phyloP scores from a whole-genome alignment of 2,888 invertebrate species.

The Aporophyla nigra region DNA sequence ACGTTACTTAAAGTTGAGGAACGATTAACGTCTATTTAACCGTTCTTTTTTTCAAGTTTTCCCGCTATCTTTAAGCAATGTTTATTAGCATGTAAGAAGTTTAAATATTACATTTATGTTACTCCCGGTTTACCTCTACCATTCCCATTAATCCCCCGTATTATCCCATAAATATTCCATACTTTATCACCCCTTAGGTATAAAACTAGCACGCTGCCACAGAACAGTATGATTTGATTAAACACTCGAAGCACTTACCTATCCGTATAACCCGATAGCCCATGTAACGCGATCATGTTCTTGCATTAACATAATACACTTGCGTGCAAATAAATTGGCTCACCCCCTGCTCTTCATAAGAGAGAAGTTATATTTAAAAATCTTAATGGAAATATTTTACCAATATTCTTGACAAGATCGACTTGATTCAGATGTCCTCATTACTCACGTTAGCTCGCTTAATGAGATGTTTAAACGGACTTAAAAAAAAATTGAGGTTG shows the following conservation, averaged over 20 bases:
- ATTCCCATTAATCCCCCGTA: not conserved
- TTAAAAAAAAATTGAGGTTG: too few relatives aligned
- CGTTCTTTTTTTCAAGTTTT: not conserved
- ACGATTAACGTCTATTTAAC: not conserved
- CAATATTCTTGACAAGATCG: too few relatives aligned
- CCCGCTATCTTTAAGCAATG: too few relatives aligned
- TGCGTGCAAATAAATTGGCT: too few relatives aligned
- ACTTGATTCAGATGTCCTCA: too few relatives aligned
- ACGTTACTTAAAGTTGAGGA: too few relatives aligned
- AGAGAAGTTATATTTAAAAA: too few relatives aligned
- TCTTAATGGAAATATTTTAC: too few relatives aligned
- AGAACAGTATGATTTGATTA: constrained; percentile 70
- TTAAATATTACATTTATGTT: not conserved
- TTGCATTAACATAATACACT: constrained; percentile 50
- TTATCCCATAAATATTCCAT: too few relatives aligned
- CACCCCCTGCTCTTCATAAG: too few relatives aligned
- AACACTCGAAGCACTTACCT: constrained; percentile 64
- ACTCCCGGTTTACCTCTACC: not conserved
- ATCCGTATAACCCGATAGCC: constrained; percentile 52
- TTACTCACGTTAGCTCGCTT: too few relatives aligned
- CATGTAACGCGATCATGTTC: constrained; percentile 57
- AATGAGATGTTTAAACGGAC: too few relatives aligned
- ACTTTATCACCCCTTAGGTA: not conserved
- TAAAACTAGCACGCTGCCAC: constrained; percentile 50
- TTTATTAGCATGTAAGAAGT: not conserved